A percentile compares a stretch with the other conserved stretches of the same genome.
Evolutionary conservation across 2,113 vertebrate species (phyloP).

Genomic region (Sinocyclocheilus rhinocerous): DNA sequence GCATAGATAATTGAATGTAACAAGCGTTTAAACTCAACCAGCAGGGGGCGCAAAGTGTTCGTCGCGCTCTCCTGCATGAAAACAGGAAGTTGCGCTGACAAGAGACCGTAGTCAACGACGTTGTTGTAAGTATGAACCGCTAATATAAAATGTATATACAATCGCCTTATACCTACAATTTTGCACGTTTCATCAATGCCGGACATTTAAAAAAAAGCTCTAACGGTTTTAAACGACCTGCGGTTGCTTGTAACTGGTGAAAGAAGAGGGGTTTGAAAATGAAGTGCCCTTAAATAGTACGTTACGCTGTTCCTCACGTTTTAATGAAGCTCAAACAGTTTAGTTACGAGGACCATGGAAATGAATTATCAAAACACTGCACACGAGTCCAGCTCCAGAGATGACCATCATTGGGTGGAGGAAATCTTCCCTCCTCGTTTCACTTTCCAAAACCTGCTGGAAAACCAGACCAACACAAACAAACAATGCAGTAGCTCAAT

Average conservation of each 20-base stretch:
- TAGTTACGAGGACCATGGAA: background rate
- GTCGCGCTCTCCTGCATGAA: background rate
- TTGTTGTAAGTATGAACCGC: background rate
- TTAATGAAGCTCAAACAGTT: background rate
- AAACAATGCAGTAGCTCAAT: conserved; percentile 33
- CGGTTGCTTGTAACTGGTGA: background rate
- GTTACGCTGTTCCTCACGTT: background rate
- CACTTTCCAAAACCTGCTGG: conserved; percentile 58
- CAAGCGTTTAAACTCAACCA: background rate
- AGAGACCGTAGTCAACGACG: background rate
- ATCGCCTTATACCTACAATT: background rate
- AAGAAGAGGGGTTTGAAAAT: background rate
- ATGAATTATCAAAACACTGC: background rate
- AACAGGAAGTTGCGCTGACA: conserved; percentile 24
- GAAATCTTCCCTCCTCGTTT: conserved; percentile 62
- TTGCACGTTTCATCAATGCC: background rate
- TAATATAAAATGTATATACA: background rate
- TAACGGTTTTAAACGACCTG: background rate
- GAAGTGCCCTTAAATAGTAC: background rate
- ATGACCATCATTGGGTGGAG: conserved; percentile 63
- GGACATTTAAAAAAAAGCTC: background rate
- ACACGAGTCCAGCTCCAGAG: background rate
- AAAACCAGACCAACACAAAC: conserved; percentile 11
- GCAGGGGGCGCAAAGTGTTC: background rate
- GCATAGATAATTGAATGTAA: no score